A percentile compares a stretch with the other conserved stretches of the same genome.
Evolutionary conservation across 2,888 invertebrate genomes (phyloP).

Genomic region (Nomada fucata): DNA sequence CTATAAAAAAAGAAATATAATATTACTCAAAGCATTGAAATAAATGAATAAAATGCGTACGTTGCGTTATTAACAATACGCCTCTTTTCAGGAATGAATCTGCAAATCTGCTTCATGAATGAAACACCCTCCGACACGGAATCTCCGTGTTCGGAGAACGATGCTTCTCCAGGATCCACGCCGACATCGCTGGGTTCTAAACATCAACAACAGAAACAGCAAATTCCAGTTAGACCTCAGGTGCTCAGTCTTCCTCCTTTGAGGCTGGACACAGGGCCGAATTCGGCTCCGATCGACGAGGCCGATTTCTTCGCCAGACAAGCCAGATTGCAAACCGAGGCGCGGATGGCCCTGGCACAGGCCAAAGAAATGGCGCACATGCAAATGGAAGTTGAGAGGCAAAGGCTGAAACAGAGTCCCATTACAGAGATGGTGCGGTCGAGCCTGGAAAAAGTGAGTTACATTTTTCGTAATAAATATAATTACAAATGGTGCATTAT

Average conservation of each 20-base stretch:
- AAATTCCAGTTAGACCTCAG: constrained; percentile 74
- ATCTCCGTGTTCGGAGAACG: constrained; percentile 91
- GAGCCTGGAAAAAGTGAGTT: constrained; percentile 89
- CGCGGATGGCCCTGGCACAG: constrained; percentile 93
- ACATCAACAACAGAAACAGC: constrained; percentile 63
- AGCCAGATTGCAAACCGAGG: constrained; percentile 93
- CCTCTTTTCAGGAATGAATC: constrained; percentile 90
- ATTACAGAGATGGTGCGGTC: constrained; percentile 94
- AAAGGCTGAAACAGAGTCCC: constrained; percentile 90
- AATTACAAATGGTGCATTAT: background rate
- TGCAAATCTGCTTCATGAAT: constrained; percentile 98
- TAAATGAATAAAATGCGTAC: too few relatives aligned
- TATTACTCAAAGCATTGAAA: background rate
- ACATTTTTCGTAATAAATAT: background rate
- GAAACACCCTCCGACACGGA: constrained; percentile 94
- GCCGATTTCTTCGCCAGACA: constrained; percentile 93
- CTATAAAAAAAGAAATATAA: too few relatives aligned
- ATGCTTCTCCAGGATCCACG: constrained; percentile 79
- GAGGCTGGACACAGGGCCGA: constrained; percentile 76
- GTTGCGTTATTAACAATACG: background rate
- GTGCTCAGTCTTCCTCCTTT: constrained; percentile 80
- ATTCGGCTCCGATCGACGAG: constrained; percentile 85
- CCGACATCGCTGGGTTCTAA: constrained; percentile 66
- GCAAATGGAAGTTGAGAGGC: constrained; percentile 94
- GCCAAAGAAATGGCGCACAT: constrained; percentile 96